Percentiles rank a stretch among this genome's conserved stretches.
Evolutionary conservation across 2,888 invertebrate genomes (phyloP).

Genomic region (Taphrorychus bicolor): DNA sequence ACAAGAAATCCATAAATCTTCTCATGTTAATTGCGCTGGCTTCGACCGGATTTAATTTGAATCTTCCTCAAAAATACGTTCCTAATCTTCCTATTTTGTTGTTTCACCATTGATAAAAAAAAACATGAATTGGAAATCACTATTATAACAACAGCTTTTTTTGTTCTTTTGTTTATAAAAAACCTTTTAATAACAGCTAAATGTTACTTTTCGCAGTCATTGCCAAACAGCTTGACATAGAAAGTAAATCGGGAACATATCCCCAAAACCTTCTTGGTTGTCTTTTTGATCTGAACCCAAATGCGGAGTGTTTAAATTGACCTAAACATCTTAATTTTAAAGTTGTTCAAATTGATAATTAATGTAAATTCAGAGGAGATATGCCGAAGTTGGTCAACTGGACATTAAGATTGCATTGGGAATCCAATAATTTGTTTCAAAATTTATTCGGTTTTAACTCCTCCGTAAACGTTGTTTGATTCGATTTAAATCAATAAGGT

Average conservation of each 20-base stretch:
- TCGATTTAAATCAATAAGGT: too few species aligned
- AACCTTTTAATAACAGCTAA: too few species aligned
- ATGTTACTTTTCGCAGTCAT: too few species aligned
- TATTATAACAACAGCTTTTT: too few species aligned
- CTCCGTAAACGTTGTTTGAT: background rate
- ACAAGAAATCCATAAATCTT: slow-evolving; percentile 36
- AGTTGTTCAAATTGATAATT: slow-evolving; percentile 52
- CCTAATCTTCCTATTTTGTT: too few species aligned
- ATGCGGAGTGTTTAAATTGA: slow-evolving; percentile 32
- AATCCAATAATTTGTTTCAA: slow-evolving; percentile 25
- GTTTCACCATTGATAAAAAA: too few species aligned
- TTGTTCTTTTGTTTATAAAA: too few species aligned
- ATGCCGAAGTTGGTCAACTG: slow-evolving; percentile 45
- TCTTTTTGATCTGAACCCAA: too few species aligned
- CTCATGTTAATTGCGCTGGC: slow-evolving; percentile 25
- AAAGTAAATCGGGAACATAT: slow-evolving; percentile 16
- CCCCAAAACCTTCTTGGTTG: slow-evolving; percentile 15
- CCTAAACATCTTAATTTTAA: slow-evolving; percentile 31
- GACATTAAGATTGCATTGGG: slow-evolving; percentile 17
- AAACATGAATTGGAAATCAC: too few species aligned
- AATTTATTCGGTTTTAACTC: slow-evolving; percentile 13
- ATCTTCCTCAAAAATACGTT: slow-evolving; percentile 7
- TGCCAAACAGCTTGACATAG: too few species aligned
- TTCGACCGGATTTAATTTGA: slow-evolving; percentile 19
- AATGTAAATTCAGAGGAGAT: slow-evolving; percentile 56